Percentiles rank a stretch among this genome's conserved stretches.
Conservation (phyloP, 2,113 vertebrate species). For the Butorides virescens region DNA sequence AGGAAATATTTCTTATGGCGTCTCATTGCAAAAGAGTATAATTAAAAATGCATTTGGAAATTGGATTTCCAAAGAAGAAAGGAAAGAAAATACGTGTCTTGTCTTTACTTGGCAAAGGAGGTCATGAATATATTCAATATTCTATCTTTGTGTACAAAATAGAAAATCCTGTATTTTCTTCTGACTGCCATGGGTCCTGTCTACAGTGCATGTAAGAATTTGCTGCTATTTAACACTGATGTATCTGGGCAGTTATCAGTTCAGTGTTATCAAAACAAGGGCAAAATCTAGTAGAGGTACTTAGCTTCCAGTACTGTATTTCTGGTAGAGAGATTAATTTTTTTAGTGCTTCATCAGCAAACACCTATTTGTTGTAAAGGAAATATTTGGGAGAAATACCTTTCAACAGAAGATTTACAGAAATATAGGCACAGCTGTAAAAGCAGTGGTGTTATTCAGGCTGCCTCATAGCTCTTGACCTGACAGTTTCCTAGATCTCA, state of each 20-base stretch:
- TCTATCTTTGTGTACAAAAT: neutral
- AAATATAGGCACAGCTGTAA: neutral
- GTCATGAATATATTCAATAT: neutral
- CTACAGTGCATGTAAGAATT: neutral
- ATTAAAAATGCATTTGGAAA: neutral
- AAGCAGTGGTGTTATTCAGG: neutral
- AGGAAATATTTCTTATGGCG: neutral
- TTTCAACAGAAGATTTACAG: neutral
- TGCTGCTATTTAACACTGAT: neutral
- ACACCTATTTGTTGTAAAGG: neutral
- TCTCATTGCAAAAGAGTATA: neutral
- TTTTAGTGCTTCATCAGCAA: neutral
- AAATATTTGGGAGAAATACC: neutral
- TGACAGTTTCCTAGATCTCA: neutral
- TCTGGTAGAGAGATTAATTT: neutral
- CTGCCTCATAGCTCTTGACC: neutral
- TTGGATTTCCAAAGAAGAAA: neutral
- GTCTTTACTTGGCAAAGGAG: neutral
- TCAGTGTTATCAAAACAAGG: neutral
- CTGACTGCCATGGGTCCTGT: neutral
- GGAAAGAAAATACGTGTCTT: neutral
- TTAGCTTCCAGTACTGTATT: neutral
- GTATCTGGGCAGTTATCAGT: neutral
- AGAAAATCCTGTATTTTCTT: neutral
- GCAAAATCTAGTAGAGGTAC: neutral